Conservation (phyloP, 23 tunicate genomes). For the Ciona savignyi region DNA sequence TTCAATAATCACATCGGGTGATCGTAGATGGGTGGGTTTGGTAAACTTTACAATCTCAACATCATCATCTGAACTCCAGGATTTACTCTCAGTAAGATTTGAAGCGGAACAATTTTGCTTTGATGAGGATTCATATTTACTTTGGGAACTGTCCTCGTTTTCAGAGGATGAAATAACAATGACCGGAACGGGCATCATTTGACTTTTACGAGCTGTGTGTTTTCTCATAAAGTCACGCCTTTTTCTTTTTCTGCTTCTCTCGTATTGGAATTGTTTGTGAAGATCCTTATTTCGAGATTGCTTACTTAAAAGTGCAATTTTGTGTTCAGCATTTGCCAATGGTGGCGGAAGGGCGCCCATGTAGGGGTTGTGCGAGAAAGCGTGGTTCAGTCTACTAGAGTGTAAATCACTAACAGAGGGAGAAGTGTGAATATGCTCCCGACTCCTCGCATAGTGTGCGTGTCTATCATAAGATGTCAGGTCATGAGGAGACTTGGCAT, state of each 20-base stretch:
- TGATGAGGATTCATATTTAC: too few relatives aligned
- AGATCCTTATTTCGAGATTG: too few relatives aligned
- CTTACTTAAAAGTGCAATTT: background rate
- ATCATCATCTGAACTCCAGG: slow-evolving; percentile 1
- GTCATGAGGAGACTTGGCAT: slow-evolving; percentile 69
- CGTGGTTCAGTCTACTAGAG: too few relatives aligned
- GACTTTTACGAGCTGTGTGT: background rate
- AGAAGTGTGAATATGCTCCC: too few relatives aligned
- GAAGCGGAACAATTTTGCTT: too few relatives aligned
- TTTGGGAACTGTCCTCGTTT: too few relatives aligned
- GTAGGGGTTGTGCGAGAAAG: too few relatives aligned
- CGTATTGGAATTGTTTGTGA: too few relatives aligned
- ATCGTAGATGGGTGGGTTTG: slow-evolving; percentile 67
- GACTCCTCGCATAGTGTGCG: slow-evolving; percentile 1
- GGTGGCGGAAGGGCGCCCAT: background rate
- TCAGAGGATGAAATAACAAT: background rate
- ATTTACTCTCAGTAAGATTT: too few relatives aligned
- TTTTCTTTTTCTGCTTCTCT: background rate
- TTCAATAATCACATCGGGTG: slow-evolving; percentile 64
- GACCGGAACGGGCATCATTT: background rate
- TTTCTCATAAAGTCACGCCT: background rate
- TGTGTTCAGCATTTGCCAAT: background rate
- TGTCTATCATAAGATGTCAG: slow-evolving; percentile 48
- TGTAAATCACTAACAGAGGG: too few relatives aligned
- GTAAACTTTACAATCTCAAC: slow-evolving; percentile 14